Evolutionary conservation across 2,797 vertebrate species (phyloP).

Genomic region (Scolopax rusticola): DNA sequence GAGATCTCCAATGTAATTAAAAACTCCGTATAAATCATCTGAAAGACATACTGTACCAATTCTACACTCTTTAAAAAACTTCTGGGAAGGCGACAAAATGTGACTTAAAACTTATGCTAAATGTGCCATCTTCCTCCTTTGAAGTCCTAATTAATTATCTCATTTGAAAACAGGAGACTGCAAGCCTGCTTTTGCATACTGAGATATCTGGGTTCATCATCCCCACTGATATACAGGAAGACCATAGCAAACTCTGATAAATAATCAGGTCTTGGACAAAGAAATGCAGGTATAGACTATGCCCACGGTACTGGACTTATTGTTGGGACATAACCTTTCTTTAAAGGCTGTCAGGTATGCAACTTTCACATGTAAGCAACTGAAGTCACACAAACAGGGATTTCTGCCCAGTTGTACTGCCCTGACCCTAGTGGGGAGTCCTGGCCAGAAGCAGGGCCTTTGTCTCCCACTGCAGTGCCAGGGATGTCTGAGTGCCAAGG

Average conservation of each 20-base stretch:
- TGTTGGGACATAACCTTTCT: neutral
- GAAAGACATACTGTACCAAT: neutral
- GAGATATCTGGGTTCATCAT: neutral
- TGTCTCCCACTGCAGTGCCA: neutral
- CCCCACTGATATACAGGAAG: neutral
- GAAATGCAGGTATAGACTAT: neutral
- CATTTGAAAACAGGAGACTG: neutral
- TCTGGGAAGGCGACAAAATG: conserved; percentile 16
- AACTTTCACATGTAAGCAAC: neutral
- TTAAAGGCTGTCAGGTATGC: neutral
- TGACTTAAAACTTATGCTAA: neutral
- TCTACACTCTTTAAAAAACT: neutral
- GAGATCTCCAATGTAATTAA: conserved; percentile 44
- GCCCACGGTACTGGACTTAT: neutral
- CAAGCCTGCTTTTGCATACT: neutral
- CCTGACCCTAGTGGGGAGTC: neutral
- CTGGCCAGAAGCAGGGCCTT: fast-evolving
- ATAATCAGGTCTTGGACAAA: neutral
- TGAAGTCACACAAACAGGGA: neutral
- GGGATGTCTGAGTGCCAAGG: neutral
- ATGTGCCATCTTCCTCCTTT: neutral
- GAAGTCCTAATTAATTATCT: conserved; percentile 27
- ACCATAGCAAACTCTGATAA: neutral
- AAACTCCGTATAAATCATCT: neutral
- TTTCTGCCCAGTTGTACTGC: fast-evolving